Conservation (phyloP, 2,888 invertebrate genomes). For the Parelbella ahira region DNA sequence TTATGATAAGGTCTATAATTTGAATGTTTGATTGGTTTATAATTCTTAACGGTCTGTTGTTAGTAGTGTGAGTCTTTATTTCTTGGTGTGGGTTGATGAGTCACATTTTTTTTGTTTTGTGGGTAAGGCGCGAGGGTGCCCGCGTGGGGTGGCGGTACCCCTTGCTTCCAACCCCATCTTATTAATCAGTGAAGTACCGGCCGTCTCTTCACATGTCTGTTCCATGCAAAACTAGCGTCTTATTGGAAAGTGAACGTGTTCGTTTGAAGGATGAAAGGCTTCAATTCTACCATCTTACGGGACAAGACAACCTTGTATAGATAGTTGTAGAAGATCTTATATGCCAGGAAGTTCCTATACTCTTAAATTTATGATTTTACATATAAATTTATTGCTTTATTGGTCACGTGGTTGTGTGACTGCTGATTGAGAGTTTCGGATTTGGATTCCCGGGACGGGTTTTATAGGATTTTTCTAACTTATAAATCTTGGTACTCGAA, state of each 20-base stretch:
- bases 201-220: conserved; percentile 77
- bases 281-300: conserved; percentile 1
- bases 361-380: too few relatives aligned
- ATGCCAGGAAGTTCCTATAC: too few relatives aligned
- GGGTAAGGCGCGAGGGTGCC: conserved; percentile 76
- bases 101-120: conserved; percentile 82
- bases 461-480: too few relatives aligned
- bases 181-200: conserved; percentile 80
- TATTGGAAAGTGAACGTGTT: conserved; percentile 54
- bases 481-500: too few relatives aligned
- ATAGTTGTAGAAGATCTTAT: too few relatives aligned
- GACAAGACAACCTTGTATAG: background rate
- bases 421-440: too few relatives aligned
- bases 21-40: conserved; percentile 46
- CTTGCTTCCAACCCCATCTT: conserved; percentile 79
- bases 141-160: conserved; percentile 66
- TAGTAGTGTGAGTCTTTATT: conserved; percentile 54
- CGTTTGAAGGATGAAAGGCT: conserved; percentile 20
- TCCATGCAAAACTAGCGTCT: conserved; percentile 59
- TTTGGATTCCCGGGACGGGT: too few relatives aligned
- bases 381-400: too few relatives aligned
- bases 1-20: conserved; percentile 62
- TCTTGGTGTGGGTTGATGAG: conserved; percentile 79
- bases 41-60: conserved; percentile 43
- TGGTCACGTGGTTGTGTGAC: too few relatives aligned